A percentile compares a stretch with the other conserved stretches of the same genome.
Evolutionary conservation across 2,888 invertebrate genomes (phyloP).

Genomic region (Drosophila multiciliata): DNA sequence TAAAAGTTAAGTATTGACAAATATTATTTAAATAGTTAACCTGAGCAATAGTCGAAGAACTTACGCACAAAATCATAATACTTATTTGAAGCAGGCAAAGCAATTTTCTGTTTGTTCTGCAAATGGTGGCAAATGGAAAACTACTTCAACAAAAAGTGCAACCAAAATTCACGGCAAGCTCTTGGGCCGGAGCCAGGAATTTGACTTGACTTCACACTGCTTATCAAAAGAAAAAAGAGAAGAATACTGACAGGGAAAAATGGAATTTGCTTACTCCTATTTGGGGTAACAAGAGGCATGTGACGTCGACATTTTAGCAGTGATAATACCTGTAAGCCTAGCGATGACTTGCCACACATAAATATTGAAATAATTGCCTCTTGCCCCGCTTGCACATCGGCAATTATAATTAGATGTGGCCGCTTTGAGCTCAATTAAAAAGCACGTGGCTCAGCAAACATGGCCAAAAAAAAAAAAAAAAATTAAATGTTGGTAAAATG

Average conservation of each 20-base stretch:
- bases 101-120: background rate
- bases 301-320: constrained; percentile 23
- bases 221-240: constrained; percentile 33
- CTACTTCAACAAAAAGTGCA: constrained; percentile 35
- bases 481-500: constrained; percentile 64
- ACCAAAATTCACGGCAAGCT: constrained; percentile 20
- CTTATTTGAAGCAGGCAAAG: background rate
- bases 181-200: background rate
- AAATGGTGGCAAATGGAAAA: constrained; percentile 16
- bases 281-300: constrained; percentile 34
- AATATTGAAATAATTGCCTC: constrained; percentile 57
- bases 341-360: constrained; percentile 63
- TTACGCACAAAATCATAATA: background rate
- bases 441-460: constrained; percentile 60
- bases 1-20: background rate
- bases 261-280: constrained; percentile 61
- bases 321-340: constrained; percentile 72
- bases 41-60: background rate
- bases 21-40: background rate
- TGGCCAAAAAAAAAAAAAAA: constrained; percentile 35
- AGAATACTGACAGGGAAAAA: constrained; percentile 60
- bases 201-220: constrained; percentile 1
- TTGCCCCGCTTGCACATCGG: constrained; percentile 35
- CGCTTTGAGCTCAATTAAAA: constrained; percentile 70
- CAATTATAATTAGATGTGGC: constrained; percentile 77